Conservation (phyloP, 2,113 vertebrate genomes). For the Melanostigma gelatinosum region DNA sequence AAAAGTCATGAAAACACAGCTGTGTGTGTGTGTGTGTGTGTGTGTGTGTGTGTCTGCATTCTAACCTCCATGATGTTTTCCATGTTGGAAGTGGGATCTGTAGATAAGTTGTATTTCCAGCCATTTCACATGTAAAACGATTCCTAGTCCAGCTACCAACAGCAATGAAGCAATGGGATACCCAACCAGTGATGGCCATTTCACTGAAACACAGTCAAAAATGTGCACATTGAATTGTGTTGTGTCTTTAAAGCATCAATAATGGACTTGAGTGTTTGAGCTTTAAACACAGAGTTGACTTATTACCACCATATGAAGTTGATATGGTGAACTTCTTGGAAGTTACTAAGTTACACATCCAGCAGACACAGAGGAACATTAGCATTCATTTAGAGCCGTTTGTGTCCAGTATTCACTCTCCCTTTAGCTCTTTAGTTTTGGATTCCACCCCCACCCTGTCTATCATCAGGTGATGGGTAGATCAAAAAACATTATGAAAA, state of each 20-base stretch:
- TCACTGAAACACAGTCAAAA: constrained; percentile 49
- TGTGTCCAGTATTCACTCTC: not conserved
- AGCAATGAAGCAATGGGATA: constrained; percentile 63
- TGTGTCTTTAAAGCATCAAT: not conserved
- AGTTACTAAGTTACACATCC: not conserved
- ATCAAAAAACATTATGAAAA: not conserved
- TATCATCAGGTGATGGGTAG: too few species aligned
- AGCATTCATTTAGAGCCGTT: not conserved
- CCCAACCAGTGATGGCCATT: constrained; percentile 27
- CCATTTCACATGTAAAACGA: constrained; percentile 81
- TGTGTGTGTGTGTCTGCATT: not conserved
- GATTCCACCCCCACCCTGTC: not conserved
- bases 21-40: not conserved
- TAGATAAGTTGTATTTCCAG: constrained; percentile 87
- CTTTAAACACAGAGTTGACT: not conserved
- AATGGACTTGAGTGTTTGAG: not conserved
- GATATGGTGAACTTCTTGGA: not conserved
- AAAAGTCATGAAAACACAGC: too few species aligned
- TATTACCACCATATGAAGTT: not conserved
- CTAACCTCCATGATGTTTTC: constrained; percentile 82
- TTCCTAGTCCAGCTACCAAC: constrained; percentile 57
- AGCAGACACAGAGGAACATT: not conserved
- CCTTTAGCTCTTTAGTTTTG: not conserved
- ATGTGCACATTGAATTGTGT: not conserved
- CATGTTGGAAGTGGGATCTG: constrained; percentile 76